Conservation (phyloP, 2,113 vertebrate genomes). For the Ailuropoda melanoleuca region DNA sequence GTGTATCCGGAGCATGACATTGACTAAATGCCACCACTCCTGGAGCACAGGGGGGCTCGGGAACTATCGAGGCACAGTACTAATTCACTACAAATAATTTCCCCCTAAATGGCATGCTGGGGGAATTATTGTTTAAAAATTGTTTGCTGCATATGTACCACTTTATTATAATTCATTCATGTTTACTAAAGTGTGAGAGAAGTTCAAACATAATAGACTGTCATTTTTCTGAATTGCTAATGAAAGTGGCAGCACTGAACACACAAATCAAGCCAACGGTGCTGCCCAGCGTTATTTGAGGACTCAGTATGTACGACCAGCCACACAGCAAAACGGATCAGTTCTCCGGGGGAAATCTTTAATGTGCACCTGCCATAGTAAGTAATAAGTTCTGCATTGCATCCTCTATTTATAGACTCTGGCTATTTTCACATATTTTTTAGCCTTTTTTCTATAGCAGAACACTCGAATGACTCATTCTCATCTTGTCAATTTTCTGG, state of each 20-base stretch:
- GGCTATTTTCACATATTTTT: constrained; percentile 31
- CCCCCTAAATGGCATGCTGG: not conserved
- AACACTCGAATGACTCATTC: constrained; percentile 38
- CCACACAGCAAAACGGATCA: not conserved
- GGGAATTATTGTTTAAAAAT: constrained; percentile 24
- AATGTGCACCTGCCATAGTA: constrained; percentile 19
- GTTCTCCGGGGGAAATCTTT: constrained; percentile 29
- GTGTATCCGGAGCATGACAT: rapidly evolving
- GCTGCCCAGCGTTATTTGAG: not conserved
- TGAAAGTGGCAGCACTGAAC: not conserved
- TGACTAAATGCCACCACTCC: not conserved
- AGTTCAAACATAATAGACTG: constrained; percentile 3
- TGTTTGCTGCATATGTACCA: not conserved
- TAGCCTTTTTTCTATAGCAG: not conserved
- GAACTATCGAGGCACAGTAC: not conserved
- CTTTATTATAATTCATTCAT: not conserved
- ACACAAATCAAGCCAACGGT: constrained; percentile 11
- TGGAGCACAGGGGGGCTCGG: rapidly evolving
- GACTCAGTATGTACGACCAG: not conserved
- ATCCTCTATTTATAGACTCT: constrained; percentile 52
- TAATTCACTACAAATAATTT: not conserved
- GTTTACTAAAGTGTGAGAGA: not conserved
- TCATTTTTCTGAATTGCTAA: constrained; percentile 8
- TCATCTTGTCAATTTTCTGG: constrained; percentile 20
- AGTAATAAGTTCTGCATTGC: constrained; percentile 26